Conservation (phyloP, 2,888 invertebrate species). For the Synergus gifuensis region DNA sequence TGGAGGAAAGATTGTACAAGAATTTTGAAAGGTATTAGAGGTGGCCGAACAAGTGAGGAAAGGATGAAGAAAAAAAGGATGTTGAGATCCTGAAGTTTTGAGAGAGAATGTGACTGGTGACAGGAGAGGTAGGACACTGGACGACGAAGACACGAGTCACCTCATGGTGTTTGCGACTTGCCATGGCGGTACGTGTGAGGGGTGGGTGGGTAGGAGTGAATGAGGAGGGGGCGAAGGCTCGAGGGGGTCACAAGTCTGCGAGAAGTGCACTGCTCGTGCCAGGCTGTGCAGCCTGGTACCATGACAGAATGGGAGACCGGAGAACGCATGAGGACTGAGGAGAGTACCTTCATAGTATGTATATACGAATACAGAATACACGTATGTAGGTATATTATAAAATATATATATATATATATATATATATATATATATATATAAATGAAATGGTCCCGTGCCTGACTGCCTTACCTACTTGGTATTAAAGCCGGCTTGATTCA, state of each 20-base stretch:
- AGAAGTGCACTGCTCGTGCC: constrained; percentile 70
- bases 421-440: too few relatives aligned
- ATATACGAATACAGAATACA: background rate
- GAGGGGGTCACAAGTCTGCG: constrained; percentile 56
- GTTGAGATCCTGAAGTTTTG: too few relatives aligned
- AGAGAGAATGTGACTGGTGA: background rate
- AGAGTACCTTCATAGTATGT: constrained; percentile 50
- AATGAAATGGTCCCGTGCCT: too few relatives aligned
- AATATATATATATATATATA: too few relatives aligned
- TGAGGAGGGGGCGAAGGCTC: constrained; percentile 42
- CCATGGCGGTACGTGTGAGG: constrained; percentile 49
- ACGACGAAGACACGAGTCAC: constrained; percentile 52
- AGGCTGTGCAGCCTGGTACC: constrained; percentile 75
- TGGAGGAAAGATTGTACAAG: too few relatives aligned
- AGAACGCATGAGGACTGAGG: constrained; percentile 55
- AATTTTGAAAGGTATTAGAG: too few relatives aligned
- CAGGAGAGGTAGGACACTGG: constrained; percentile 44
- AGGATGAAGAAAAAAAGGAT: too few relatives aligned
- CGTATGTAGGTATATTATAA: too few relatives aligned
- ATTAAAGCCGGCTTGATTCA: background rate
- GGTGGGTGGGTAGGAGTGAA: constrained; percentile 30
- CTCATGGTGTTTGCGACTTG: constrained; percentile 52
- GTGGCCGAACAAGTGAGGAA: too few relatives aligned
- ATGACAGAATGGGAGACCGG: constrained; percentile 57
- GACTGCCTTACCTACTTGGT: constrained; percentile 56